A percentile compares a stretch with the other conserved stretches of the same genome.
Evolutionary conservation across 2,113 vertebrate genomes (phyloP).

Genomic region (Athene cunicularia): DNA sequence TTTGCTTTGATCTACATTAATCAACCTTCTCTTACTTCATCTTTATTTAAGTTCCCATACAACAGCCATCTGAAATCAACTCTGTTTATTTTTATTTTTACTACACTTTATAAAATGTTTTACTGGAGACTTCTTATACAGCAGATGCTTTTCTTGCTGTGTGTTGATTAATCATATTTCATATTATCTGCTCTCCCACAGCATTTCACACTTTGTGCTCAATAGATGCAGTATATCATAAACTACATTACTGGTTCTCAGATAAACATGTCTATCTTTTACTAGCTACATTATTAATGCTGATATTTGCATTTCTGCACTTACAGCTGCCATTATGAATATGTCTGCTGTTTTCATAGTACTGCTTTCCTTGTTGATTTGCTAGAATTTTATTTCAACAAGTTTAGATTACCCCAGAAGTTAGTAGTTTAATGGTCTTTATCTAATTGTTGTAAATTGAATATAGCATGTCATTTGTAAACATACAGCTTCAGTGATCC

Average conservation of each 20-base stretch:
- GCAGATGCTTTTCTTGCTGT: background rate
- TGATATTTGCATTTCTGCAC: background rate
- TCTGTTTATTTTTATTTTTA: background rate
- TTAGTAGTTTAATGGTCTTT: background rate
- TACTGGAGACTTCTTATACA: background rate
- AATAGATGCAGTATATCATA: background rate
- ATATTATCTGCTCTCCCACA: background rate
- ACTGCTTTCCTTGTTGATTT: background rate
- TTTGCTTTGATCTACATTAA: background rate
- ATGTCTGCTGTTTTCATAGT: background rate
- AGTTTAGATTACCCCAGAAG: background rate
- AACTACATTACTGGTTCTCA: background rate
- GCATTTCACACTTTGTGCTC: background rate
- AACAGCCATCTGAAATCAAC: background rate
- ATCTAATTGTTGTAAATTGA: background rate
- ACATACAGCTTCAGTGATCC: background rate
- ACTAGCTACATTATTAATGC: background rate
- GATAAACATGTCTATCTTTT: background rate
- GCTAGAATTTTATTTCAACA: background rate
- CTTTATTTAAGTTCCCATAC: background rate
- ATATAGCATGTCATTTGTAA: background rate
- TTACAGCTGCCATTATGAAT: background rate
- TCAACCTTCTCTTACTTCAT: background rate
- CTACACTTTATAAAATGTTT: background rate
- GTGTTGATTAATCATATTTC: constrained; percentile 25